These are phyloP conservation scores for Meganola albula DNA, from an alignment of 2,888 invertebrate genomes.

Conservation along the genomic window DNA sequence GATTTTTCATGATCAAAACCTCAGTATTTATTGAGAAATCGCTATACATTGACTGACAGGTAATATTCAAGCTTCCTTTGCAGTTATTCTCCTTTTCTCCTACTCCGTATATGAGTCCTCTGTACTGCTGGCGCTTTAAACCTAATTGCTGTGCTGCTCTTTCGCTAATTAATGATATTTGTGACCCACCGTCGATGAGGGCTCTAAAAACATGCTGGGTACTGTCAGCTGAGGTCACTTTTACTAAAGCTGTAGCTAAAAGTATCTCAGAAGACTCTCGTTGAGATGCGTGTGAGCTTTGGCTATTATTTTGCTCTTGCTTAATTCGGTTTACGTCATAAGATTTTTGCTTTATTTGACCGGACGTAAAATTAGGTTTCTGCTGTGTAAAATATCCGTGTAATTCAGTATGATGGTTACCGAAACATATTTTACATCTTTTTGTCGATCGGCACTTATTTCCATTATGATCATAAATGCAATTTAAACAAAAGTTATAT, in stretches of 20 bases:
- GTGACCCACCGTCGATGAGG: conserved; percentile 5
- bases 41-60: background rate
- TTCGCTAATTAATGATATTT: conserved; percentile 3
- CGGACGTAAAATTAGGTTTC: background rate
- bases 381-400: background rate
- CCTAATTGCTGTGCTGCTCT: conserved; percentile 1
- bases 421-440: background rate
- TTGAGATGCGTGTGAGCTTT: background rate
- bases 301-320: background rate
- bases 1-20: conserved; percentile 2
- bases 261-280: background rate
- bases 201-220: background rate
- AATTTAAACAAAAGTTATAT: background rate
- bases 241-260: conserved; percentile 2
- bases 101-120: background rate
- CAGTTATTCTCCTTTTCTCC: background rate
- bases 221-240: conserved; percentile 1
- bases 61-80: background rate
- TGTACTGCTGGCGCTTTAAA: background rate
- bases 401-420: background rate
- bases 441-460: background rate
- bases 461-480: background rate
- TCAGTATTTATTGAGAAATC: background rate
- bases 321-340: background rate
- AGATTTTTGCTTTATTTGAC: background rate